Evolutionary conservation across 2,888 invertebrate species (phyloP), one percentile per base, ranked within the genome.

Genomic region (Keiferia lycopersicella): DNA sequence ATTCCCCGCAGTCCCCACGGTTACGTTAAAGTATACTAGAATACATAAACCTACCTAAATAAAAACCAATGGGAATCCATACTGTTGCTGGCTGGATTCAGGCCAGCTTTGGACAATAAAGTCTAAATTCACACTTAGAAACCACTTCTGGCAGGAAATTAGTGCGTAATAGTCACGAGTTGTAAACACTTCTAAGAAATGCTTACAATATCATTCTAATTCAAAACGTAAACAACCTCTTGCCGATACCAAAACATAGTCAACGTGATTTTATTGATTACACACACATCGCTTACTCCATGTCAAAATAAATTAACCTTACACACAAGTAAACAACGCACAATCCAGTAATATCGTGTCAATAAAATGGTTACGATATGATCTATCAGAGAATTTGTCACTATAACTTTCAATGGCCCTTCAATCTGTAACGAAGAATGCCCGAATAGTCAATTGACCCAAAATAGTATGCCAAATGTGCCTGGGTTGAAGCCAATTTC

Each of bases 101-200:
- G 62, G 72, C 71, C 72, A 71, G 68, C 65, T 64, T 22, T 16
- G 34, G 30, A 39, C 53, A 60, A 39, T 63, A 64, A 65, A 64
- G 34, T 53, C 64, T 56, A 64, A 66, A 65, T 65, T 56, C 61
- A 62, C 66, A 4, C 45, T 64, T 65, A 62, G 65, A 53, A 65
- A 65, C 26, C 6, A 22, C 6, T 26, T 0, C 10, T 11, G 3
- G 38, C 30, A 26, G 34, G 34, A 34, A 34, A 2, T 26, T 10
- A 2, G 14, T 53, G 22, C 26, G 53, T 53, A 53, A 10, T 14
- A 26, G 26, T 53, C 20, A 26, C 53, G 26, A 30, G 22, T 34
- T 7, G 18, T 34, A 57, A 57, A 57, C 57, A 57, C 3, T 57
- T 57, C 57, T 34, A 10, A 34, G 57, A 57, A 57, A 26, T 26